A percentile compares a stretch with the other conserved stretches of the same genome.
phyloP scores from a whole-genome alignment of 2,888 invertebrate genomes.

The Pseudoips prasinana region DNA sequence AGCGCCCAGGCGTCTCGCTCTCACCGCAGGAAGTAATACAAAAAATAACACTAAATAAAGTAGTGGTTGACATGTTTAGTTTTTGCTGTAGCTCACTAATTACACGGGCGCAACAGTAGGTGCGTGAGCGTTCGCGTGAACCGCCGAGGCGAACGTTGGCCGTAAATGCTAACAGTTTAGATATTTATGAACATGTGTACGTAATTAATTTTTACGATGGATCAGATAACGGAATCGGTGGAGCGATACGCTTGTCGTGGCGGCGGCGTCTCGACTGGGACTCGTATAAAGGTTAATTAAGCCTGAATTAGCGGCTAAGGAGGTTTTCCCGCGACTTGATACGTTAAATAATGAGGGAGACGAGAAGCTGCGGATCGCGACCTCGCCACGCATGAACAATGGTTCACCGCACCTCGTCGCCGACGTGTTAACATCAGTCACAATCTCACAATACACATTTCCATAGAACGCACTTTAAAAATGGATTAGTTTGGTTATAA shows the following conservation, averaged over 20 bases:
- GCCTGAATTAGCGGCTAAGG: slow-evolving; percentile 48
- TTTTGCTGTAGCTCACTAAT: slow-evolving; percentile 64
- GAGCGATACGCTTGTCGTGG: slow-evolving; percentile 71
- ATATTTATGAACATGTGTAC: slow-evolving; percentile 80
- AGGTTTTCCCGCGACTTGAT: slow-evolving; percentile 44
- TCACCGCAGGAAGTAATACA: slow-evolving; percentile 71
- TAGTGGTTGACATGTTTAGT: slow-evolving; percentile 71
- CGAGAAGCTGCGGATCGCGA: slow-evolving; percentile 38
- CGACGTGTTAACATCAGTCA: slow-evolving; percentile 46
- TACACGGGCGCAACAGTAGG: slow-evolving; percentile 53
- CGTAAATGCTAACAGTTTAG: slow-evolving; percentile 74
- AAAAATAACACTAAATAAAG: slow-evolving; percentile 75
- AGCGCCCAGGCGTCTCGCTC: slow-evolving; percentile 71
- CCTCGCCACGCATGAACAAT: slow-evolving; percentile 44
- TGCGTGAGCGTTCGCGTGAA: slow-evolving; percentile 64
- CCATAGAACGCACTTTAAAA: slow-evolving; percentile 53
- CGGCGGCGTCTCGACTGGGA: slow-evolving; percentile 50
- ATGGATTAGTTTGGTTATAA: slow-evolving; percentile 38
- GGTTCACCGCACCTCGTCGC: slow-evolving; percentile 30
- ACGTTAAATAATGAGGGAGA: slow-evolving; percentile 38
- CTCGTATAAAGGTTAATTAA: slow-evolving; percentile 66
- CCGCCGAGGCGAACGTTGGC: slow-evolving; percentile 59
- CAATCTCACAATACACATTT: slow-evolving; percentile 38
- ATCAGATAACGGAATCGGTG: slow-evolving; percentile 73
- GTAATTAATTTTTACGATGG: slow-evolving; percentile 80